These are phyloP conservation scores for Ctenoplectra terminalis DNA, from an alignment of 1,140 invertebrate genomes.

Conservation along the genomic window DNA sequence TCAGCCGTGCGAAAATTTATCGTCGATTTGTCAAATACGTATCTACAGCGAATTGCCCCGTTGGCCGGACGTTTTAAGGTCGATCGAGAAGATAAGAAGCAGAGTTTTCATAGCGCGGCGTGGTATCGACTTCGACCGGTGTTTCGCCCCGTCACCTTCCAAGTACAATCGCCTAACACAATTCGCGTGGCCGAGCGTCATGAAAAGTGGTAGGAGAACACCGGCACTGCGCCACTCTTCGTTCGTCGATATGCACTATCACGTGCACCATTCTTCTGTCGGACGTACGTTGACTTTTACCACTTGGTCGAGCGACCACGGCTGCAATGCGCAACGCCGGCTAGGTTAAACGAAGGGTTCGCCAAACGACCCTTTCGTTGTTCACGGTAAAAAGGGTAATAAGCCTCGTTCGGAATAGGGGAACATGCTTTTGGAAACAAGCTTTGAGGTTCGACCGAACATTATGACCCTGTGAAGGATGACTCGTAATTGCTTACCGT, in stretches of 20 bases:
- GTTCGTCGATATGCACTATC: conserved; percentile 47
- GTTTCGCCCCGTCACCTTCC: conserved; percentile 22
- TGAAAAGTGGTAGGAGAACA: conserved; percentile 55
- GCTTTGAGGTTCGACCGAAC: not conserved
- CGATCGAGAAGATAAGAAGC: conserved; percentile 12
- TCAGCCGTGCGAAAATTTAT: not conserved
- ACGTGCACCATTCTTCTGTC: conserved; percentile 40
- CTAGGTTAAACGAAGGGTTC: not conserved
- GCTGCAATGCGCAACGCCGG: conserved; percentile 50
- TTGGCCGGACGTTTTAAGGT: conserved; percentile 18
- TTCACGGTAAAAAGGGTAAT: not conserved
- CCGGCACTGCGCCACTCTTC: conserved; percentile 69
- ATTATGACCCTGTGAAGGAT: too few species aligned
- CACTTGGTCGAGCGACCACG: conserved; percentile 9
- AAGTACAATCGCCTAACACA: conserved; percentile 27
- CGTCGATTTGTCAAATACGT: conserved; percentile 35
- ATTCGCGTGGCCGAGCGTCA: conserved; percentile 51
- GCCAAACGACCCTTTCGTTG: conserved; percentile 1
- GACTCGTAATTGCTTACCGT: not conserved
- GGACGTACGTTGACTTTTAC: conserved; percentile 60
- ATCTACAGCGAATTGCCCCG: not conserved
- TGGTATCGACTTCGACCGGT: conserved; percentile 1
- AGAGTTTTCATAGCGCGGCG: conserved; percentile 9
- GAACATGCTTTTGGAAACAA: not conserved
- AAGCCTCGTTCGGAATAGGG: not conserved